phyloP scores from a whole-genome alignment of 1,140 invertebrate genomes.

The Drosophila suzukii region DNA sequence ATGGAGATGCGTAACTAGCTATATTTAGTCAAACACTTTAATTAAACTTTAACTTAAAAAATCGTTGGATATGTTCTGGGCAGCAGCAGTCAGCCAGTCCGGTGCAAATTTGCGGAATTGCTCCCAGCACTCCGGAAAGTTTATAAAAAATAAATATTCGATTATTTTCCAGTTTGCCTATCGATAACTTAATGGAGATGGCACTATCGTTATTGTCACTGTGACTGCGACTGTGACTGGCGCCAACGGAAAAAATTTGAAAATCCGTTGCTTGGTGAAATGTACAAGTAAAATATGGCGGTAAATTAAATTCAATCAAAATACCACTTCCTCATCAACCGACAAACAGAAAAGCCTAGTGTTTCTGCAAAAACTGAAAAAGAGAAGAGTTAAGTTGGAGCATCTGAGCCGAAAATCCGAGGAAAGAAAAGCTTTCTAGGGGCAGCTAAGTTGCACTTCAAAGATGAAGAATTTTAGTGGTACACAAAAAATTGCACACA shows the following conservation, averaged over 20 bases:
- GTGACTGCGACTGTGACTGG: background rate
- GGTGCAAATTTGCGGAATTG: no score
- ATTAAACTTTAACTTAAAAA: no score
- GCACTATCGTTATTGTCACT: background rate
- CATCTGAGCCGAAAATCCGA: background rate
- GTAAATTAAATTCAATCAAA: background rate
- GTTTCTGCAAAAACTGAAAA: background rate
- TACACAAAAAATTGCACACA: background rate
- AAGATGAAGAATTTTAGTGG: background rate
- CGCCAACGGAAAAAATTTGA: background rate
- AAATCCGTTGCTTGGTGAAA: background rate
- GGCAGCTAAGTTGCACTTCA: background rate
- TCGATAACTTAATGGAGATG: constrained; percentile 4
- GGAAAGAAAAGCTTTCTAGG: background rate
- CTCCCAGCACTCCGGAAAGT: no score
- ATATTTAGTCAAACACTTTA: no score
- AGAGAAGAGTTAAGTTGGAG: background rate
- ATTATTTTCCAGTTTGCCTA: background rate
- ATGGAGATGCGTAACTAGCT: no score
- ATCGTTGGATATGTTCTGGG: no score
- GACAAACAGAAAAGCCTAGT: background rate
- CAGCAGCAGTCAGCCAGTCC: no score
- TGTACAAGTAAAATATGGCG: no score
- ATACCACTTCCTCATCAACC: background rate
- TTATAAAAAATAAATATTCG: no score